Evolutionary conservation across 2,888 invertebrate species (phyloP).

Genomic region (Brachyopa scutellaris): DNA sequence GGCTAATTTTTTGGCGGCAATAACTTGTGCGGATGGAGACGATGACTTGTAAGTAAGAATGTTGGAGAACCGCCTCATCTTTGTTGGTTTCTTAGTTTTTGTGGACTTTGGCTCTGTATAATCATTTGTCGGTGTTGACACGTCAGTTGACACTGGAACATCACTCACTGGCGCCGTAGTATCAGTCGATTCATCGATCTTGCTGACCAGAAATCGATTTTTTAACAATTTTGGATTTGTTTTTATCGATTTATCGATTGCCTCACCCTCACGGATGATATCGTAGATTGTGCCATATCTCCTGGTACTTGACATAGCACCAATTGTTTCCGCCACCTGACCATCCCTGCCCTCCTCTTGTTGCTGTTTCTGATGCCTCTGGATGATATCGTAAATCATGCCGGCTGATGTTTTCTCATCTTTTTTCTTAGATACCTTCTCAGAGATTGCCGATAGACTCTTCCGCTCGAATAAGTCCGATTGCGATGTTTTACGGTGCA

Average conservation of each 20-base stretch:
- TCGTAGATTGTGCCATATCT: constrained; percentile 81
- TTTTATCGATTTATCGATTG: constrained; percentile 42
- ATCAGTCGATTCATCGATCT: constrained; percentile 78
- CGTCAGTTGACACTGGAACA: constrained; percentile 11
- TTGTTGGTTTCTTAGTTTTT: constrained; percentile 76
- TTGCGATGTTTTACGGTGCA: constrained; percentile 80
- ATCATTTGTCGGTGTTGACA: constrained; percentile 45
- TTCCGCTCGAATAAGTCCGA: constrained; percentile 79
- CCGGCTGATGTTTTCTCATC: constrained; percentile 76
- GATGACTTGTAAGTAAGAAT: constrained; percentile 78
- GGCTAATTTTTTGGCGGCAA: constrained; percentile 5
- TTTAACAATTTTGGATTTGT: constrained; percentile 64
- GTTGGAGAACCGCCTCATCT: constrained; percentile 81
- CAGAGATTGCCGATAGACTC: constrained; percentile 79
- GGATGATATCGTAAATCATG: constrained; percentile 81
- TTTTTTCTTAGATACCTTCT: constrained; percentile 75
- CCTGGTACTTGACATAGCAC: constrained; percentile 32
- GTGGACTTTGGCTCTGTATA: constrained; percentile 55
- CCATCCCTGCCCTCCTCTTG: constrained; percentile 28
- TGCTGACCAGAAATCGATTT: constrained; percentile 80
- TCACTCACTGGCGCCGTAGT: constrained; percentile 25
- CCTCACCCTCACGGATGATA: constrained; percentile 79
- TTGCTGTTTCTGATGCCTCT: constrained; percentile 75
- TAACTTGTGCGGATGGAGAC: constrained; percentile 7
- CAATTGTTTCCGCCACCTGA: constrained; percentile 27